Evolutionary conservation across 2,797 vertebrate species (phyloP), one percentile per base, ranked within the genome.

Genomic region (Xiphophorus birchmanni): DNA sequence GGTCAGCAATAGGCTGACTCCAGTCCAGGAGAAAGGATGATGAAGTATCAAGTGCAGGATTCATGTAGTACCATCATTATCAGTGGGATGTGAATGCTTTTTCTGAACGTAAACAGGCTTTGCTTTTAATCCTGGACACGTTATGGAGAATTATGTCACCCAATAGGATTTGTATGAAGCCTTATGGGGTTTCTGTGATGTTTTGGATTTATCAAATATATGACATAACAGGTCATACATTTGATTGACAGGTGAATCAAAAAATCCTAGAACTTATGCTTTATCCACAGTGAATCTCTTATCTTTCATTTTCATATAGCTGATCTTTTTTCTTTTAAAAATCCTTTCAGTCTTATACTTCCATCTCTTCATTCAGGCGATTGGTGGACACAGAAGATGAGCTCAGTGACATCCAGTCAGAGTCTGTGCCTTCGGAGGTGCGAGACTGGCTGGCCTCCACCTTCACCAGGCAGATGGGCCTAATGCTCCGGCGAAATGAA

Each of bases 361-460:
- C 17, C 67, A 48, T 72, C 17, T 21, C 1, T 35, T 63, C 26
- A 77, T 65, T n/a, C 86, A 99, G 98, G 90, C 96, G 96, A 76
- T 92, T 99, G 91, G 96, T 99, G 90, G 98, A 99, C 93, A 98
- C 97, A 0, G 98, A 99, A 88, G 98, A 99, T 94, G 98, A 99
- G 85, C 98, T 99, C 89, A 98, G 98, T 47, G 98, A 98, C 92
- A 99, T 99, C 89, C 98, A 97, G 86, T 99, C 98, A 0, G 98
- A 99, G 84, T 97, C 97, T 0, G 97, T 99, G 83, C 98, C 98
- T 32, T 99, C 98, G 0, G 98, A 99, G 91, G 98, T 99, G 84
- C 97, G 98, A 58, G 98, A 99, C 86, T 99, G 98, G 98, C 94
- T 99, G 95, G 98, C 98, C 83, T 98, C 98, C 89, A 99, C 98